Evolutionary conservation across 2,888 invertebrate species (phyloP).

Genomic region (Galerucella pusilla): DNA sequence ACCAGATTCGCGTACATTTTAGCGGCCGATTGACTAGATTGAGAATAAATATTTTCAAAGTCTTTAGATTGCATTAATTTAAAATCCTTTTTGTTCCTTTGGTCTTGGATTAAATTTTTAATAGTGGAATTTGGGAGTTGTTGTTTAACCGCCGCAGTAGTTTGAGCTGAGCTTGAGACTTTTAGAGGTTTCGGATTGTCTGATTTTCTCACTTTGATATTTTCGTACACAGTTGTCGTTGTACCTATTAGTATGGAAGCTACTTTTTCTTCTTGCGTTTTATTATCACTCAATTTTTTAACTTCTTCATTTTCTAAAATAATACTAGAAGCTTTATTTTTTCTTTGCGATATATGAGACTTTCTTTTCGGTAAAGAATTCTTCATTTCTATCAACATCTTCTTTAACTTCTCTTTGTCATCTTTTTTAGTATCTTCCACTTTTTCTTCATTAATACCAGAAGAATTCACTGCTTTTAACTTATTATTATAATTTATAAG

Average conservation of each 20-base stretch:
- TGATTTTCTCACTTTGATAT: conserved; percentile 63
- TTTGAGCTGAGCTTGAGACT: conserved; percentile 71
- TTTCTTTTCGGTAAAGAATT: conserved; percentile 75
- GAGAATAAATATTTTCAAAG: conserved; percentile 67
- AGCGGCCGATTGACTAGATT: conserved; percentile 57
- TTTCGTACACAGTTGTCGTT: conserved; percentile 64
- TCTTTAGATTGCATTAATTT: conserved; percentile 70
- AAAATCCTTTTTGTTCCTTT: conserved; percentile 57
- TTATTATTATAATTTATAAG: conserved; percentile 58
- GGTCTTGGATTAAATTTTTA: conserved; percentile 46
- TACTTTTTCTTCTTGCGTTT: conserved; percentile 55
- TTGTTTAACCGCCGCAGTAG: conserved; percentile 67
- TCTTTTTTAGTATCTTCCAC: conserved; percentile 60
- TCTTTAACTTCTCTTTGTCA: conserved; percentile 73
- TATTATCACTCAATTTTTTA: conserved; percentile 44
- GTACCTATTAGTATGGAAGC: conserved; percentile 63
- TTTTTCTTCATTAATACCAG: conserved; percentile 20
- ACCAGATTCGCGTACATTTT: conserved; percentile 67
- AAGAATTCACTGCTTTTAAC: conserved; percentile 66
- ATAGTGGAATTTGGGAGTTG: conserved; percentile 50
- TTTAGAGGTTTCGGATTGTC: conserved; percentile 64
- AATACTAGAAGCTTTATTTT: conserved; percentile 58
- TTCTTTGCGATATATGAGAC: conserved; percentile 50
- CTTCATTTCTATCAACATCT: conserved; percentile 82
- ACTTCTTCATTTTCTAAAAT: conserved; percentile 60